These are phyloP conservation scores for Pachliopta kotzebuea DNA, from an alignment of 2,888 invertebrate genomes.

Conservation along the genomic window DNA sequence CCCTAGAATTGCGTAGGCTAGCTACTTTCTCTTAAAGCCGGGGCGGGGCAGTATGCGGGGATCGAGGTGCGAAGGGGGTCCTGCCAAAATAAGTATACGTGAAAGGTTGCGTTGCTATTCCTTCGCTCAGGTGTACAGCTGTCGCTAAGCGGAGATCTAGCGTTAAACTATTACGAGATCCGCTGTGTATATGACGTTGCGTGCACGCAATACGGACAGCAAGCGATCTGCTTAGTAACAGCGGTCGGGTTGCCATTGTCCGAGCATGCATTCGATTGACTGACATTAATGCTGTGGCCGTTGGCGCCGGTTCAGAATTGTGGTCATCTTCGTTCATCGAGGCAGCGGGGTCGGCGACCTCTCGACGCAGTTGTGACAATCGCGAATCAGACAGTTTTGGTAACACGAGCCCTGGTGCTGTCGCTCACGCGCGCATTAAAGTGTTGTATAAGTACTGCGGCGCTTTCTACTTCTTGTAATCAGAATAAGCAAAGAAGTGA, in stretches of 20 bases:
- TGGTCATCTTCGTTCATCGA: slow-evolving; percentile 50
- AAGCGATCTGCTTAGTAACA: slow-evolving; percentile 16
- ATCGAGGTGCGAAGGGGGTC: slow-evolving; percentile 66
- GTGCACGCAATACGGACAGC: slow-evolving; percentile 12
- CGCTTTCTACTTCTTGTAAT: slow-evolving; percentile 70
- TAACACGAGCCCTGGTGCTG: slow-evolving; percentile 47
- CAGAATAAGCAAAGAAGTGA: slow-evolving; percentile 70
- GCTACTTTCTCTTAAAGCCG: slow-evolving; percentile 76
- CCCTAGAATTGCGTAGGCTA: slow-evolving; percentile 79
- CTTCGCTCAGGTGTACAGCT: slow-evolving; percentile 34
- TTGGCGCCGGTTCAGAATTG: slow-evolving; percentile 44
- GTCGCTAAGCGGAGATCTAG: slow-evolving; percentile 29
- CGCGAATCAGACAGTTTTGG: slow-evolving; percentile 53
- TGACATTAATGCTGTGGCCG: slow-evolving; percentile 38
- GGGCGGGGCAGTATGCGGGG: slow-evolving; percentile 54
- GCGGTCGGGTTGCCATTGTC: slow-evolving; percentile 11
- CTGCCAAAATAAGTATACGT: slow-evolving; percentile 77
- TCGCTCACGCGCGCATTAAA: slow-evolving; percentile 52
- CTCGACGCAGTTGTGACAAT: slow-evolving; percentile 49
- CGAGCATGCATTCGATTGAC: slow-evolving; percentile 23
- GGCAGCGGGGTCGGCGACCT: slow-evolving; percentile 59
- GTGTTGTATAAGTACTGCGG: slow-evolving; percentile 68
- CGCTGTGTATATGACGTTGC: slow-evolving; percentile 11
- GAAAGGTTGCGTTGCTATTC: slow-evolving; percentile 72
- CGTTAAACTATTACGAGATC: slow-evolving; percentile 25